These are phyloP conservation scores for Anas platyrhynchos DNA, from an alignment of 2,113 vertebrate species.

Conservation along the genomic window DNA sequence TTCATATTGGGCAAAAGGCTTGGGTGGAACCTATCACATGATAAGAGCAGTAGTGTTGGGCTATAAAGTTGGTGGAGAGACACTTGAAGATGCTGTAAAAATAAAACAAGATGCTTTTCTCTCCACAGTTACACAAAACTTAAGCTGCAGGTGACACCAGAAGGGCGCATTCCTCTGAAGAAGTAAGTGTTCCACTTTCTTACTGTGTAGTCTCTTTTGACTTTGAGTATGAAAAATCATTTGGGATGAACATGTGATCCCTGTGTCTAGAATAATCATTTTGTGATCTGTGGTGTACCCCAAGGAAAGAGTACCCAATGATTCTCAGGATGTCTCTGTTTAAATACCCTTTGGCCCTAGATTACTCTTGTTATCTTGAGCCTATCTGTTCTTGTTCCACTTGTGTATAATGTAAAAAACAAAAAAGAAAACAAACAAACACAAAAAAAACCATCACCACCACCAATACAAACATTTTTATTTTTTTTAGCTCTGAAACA, in stretches of 20 bases:
- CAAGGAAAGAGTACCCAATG: background rate
- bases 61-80: background rate
- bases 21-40: background rate
- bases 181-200: constrained; percentile 84
- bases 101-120: constrained; percentile 23
- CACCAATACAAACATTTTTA: background rate
- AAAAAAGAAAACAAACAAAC: too few relatives aligned
- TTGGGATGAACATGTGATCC: background rate
- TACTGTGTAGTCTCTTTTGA: background rate
- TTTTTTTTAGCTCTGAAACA: background rate
- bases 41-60: background rate
- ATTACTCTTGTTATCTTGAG: background rate
- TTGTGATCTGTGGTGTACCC: background rate
- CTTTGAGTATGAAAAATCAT: background rate
- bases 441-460: too few relatives aligned
- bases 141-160: constrained; percentile 93
- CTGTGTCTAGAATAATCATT: background rate
- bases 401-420: background rate
- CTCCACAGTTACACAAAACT: constrained; percentile 90
- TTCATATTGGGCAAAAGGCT: background rate
- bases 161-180: constrained; percentile 94
- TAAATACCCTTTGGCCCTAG: background rate
- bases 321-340: background rate
- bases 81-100: background rate
- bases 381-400: background rate